Base-by-base conservation (phyloP, 1,140 invertebrate species). In the Holcopasites calliopsidis region DNA sequence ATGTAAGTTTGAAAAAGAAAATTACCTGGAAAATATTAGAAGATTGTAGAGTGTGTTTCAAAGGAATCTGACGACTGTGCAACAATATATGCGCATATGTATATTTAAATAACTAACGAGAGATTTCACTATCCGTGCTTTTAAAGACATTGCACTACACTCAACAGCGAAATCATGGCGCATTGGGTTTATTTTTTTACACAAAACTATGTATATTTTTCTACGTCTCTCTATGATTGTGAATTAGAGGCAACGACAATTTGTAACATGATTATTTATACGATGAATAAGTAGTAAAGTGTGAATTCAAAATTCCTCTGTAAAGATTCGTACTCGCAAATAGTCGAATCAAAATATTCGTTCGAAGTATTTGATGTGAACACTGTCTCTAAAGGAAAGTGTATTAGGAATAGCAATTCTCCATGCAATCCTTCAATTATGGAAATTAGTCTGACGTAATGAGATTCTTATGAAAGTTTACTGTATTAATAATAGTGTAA, bases 181-280 rank as follows among this genome's bases (percentile, higher is more conserved):
- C 8, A 26, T 23, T 33, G 16, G 3, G 21, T 26, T 40, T 60
- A 40, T 60, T 60, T 60, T 60, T 60, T 8, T 50, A 65, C 28
- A 10, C n/a, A 7, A 26, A 50, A 10, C n/a, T n/a, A n/a, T 21
- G 31, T 65, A 50, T 64, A 64, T 64, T 64, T 64, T 64, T 64
- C 28, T 47, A 64, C n/a, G 8, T n/a, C 21, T n/a, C 6, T 49
- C 31, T 11, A 52, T 21, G 49, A 62, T 42, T 7, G 28, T 11
- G 18, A 2, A n/a, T 18, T 28, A 28, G 28, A 26, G 6, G 16
- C 7, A 26, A 60, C 16, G n/a, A 7, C 10, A 28, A 40, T 26
- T 2, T 28, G 31, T 55, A 16, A 7, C 21, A 26, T 26, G 7
- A 26, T 21, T 35, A 13, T 16, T n/a, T 10, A 10, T 26, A 6